Conservation (phyloP, 2,113 vertebrate species). For the Equus przewalskii region DNA sequence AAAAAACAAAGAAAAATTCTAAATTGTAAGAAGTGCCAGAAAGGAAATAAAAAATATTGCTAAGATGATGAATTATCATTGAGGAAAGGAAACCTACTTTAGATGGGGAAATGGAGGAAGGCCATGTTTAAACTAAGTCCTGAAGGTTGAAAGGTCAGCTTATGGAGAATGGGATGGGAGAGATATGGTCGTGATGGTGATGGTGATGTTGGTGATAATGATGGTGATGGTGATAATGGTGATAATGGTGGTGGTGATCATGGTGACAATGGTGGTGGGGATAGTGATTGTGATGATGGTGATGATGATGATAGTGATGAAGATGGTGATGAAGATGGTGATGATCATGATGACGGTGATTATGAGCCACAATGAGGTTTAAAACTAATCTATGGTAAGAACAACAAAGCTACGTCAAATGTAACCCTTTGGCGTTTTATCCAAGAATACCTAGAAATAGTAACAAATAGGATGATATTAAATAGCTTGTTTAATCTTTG, state of each 20-base stretch:
- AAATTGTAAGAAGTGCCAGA: background rate
- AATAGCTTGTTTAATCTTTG: background rate
- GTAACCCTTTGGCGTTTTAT: background rate
- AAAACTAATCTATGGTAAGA: background rate
- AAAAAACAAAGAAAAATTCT: background rate
- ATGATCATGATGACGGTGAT: background rate
- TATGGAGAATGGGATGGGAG: background rate
- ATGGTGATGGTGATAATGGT: background rate
- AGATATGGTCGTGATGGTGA: background rate
- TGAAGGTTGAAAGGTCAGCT: background rate
- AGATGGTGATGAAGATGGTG: background rate
- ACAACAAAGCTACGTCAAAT: background rate
- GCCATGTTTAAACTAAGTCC: background rate
- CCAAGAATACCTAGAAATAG: background rate
- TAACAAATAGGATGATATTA: background rate
- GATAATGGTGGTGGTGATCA: background rate
- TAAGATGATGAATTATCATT: background rate
- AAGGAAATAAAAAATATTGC: background rate
- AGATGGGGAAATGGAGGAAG: background rate
- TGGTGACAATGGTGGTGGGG: no score
- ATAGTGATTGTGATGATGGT: background rate
- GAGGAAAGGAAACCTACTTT: background rate
- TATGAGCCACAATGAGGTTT: background rate
- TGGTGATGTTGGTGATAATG: background rate
- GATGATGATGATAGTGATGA: no score